Conservation (phyloP, 2,888 invertebrate species). For the Spialia ferax region DNA sequence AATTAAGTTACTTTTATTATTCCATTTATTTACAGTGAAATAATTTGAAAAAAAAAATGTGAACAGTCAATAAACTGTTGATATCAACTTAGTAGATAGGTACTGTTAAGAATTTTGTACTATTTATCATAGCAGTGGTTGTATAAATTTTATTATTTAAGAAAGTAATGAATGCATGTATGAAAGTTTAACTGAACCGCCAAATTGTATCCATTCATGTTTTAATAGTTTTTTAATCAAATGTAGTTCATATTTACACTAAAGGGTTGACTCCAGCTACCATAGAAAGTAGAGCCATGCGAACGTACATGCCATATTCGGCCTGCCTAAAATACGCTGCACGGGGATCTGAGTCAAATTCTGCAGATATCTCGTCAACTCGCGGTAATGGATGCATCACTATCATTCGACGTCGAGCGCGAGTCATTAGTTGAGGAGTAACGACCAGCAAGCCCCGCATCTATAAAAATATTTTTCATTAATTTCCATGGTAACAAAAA, state of each 20-base stretch:
- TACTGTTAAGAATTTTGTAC: background rate
- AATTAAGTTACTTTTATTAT: background rate
- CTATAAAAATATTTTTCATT: slow-evolving; percentile 76
- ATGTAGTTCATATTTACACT: too few species aligned
- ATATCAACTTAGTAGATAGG: too few species aligned
- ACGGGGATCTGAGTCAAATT: slow-evolving; percentile 98
- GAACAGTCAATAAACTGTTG: background rate
- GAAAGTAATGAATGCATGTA: background rate
- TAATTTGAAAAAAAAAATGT: background rate
- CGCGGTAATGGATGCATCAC: slow-evolving; percentile 99
- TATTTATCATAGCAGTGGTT: background rate
- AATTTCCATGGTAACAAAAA: background rate
- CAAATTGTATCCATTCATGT: too few species aligned
- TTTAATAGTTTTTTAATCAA: too few species aligned
- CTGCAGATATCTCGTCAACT: slow-evolving; percentile 97
- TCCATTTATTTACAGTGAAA: background rate
- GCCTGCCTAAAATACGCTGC: slow-evolving; percentile 99
- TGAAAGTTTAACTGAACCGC: background rate
- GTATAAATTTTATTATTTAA: background rate
- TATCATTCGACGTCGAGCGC: slow-evolving; percentile 96
- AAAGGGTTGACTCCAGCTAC: slow-evolving; percentile 90
- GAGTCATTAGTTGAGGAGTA: slow-evolving; percentile 98
- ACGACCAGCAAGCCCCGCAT: slow-evolving; percentile 95
- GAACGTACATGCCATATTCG: slow-evolving; percentile 98
- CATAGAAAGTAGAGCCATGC: slow-evolving; percentile 98